Conservation (phyloP, 2,888 invertebrate species). For the Eupithecia tripunctaria region DNA sequence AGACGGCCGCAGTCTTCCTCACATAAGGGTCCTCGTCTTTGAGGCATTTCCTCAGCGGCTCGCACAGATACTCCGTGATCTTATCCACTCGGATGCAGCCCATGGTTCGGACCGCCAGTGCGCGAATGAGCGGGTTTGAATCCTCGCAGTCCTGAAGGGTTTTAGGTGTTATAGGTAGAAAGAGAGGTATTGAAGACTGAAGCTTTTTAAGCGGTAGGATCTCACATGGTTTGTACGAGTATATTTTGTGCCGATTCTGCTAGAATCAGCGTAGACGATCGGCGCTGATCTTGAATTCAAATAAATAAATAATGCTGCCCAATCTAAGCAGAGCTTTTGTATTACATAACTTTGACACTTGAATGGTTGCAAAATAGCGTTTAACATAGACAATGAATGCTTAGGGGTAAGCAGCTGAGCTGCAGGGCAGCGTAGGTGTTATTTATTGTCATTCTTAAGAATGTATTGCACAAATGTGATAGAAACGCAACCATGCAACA, state of each 20-base stretch:
- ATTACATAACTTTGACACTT: no score
- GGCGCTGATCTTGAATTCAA: no score
- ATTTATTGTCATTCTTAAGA: no score
- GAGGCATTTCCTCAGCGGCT: slow-evolving; percentile 96
- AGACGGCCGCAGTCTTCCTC: slow-evolving; percentile 99
- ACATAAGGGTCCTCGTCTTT: slow-evolving; percentile 99
- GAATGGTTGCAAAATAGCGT: no score
- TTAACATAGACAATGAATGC: no score
- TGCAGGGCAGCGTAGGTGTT: no score
- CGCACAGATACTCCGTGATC: slow-evolving; percentile 99
- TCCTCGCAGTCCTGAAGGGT: slow-evolving; percentile 98
- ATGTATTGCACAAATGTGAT: no score
- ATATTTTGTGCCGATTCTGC: neutral
- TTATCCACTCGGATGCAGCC: slow-evolving; percentile 99
- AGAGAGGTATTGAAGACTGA: slow-evolving; percentile 52
- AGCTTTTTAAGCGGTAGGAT: slow-evolving; percentile 56
- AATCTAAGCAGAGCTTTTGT: no score
- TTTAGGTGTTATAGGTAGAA: slow-evolving; percentile 19
- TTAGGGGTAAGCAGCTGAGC: no score
- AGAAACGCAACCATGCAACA: no score
- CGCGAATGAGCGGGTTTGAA: slow-evolving; percentile 99
- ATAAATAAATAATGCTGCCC: no score
- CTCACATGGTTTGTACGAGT: slow-evolving; percentile 29
- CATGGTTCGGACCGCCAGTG: slow-evolving; percentile 99
- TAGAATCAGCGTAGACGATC: no score